Evolutionary conservation across 53 echinoderm and acorn worm genomes (phyloP).

Genomic region (Zoroaster sp.): DNA sequence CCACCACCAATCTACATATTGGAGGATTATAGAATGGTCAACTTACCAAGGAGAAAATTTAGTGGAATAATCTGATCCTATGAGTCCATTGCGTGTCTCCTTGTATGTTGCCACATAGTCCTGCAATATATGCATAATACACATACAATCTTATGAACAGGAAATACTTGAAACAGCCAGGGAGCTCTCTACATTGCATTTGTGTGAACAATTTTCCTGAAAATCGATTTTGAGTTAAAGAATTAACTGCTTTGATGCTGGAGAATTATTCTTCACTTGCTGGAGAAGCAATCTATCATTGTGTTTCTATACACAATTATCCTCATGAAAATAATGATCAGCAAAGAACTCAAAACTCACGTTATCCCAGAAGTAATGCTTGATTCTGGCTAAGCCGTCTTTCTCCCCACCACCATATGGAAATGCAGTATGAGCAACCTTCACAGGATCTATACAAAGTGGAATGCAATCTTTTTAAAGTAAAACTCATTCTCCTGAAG

Average conservation of each 20-base stretch:
- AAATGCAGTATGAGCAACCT: slow-evolving; percentile 73
- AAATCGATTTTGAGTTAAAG: too few species aligned
- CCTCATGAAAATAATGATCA: too few species aligned
- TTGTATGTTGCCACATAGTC: slow-evolving; percentile 76
- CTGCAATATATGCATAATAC: slow-evolving; percentile 35
- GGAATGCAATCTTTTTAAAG: too few species aligned
- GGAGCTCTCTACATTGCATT: not conserved
- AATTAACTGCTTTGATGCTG: too few species aligned
- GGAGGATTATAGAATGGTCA: not conserved
- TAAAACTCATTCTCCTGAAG: too few species aligned
- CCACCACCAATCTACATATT: too few species aligned
- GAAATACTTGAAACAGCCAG: not conserved
- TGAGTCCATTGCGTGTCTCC: slow-evolving; percentile 85
- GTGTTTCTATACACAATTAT: too few species aligned
- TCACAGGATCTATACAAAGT: slow-evolving; percentile 46
- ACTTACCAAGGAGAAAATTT: slow-evolving; percentile 89
- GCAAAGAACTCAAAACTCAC: slow-evolving; percentile 39
- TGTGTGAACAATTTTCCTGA: too few species aligned
- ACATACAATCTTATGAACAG: not conserved
- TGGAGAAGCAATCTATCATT: too few species aligned
- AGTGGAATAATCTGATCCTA: slow-evolving; percentile 83
- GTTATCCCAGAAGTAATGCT: slow-evolving; percentile 80
- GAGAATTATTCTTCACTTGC: too few species aligned
- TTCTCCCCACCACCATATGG: slow-evolving; percentile 80
- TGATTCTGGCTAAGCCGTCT: slow-evolving; percentile 71